Percentiles rank a stretch among this genome's conserved stretches.
Evolutionary conservation across 2,888 invertebrate genomes (phyloP).

Genomic region (Drosophila putrida): DNA sequence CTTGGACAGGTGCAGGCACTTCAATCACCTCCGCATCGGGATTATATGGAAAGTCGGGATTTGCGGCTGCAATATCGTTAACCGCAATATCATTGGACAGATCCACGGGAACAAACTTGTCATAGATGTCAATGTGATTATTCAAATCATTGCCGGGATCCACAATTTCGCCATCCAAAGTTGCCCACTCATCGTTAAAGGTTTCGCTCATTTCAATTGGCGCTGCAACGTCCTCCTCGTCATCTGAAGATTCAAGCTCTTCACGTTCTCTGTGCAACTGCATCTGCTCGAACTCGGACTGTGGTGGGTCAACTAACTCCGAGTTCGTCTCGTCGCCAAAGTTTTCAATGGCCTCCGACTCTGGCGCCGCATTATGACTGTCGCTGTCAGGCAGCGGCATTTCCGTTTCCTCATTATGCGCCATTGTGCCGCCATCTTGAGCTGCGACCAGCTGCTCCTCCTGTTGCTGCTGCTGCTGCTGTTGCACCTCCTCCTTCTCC

Average conservation of each 20-base stretch:
- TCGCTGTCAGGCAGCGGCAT: slow-evolving; percentile 69
- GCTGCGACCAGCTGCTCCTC: slow-evolving; percentile 34
- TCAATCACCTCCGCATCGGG: slow-evolving; percentile 85
- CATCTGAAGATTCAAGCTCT: slow-evolving; percentile 79
- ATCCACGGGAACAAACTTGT: slow-evolving; percentile 80
- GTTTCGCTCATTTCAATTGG: slow-evolving; percentile 72
- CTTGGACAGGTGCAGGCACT: slow-evolving; percentile 38
- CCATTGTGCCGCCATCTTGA: slow-evolving; percentile 66
- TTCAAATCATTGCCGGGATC: slow-evolving; percentile 76
- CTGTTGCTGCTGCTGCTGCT: slow-evolving; percentile 19
- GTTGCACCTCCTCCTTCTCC: slow-evolving; percentile 20
- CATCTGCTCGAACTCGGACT: slow-evolving; percentile 7
- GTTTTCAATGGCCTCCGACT: slow-evolving; percentile 58
- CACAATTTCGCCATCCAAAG: slow-evolving; percentile 46
- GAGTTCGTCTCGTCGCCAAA: slow-evolving; percentile 40
- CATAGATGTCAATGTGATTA: slow-evolving; percentile 82
- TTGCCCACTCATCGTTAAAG: slow-evolving; percentile 82
- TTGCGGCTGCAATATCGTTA: slow-evolving; percentile 83
- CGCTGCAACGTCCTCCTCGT: slow-evolving; percentile 66
- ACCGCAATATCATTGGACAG: slow-evolving; percentile 85
- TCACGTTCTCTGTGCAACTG: slow-evolving; percentile 72
- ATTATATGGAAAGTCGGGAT: slow-evolving; percentile 79
- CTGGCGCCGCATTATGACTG: slow-evolving; percentile 70
- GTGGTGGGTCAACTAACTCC: slow-evolving; percentile 29
- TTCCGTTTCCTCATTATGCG: slow-evolving; percentile 80